phyloP scores from a whole-genome alignment of 2,888 invertebrate species.

The Zonitis immaculata region DNA sequence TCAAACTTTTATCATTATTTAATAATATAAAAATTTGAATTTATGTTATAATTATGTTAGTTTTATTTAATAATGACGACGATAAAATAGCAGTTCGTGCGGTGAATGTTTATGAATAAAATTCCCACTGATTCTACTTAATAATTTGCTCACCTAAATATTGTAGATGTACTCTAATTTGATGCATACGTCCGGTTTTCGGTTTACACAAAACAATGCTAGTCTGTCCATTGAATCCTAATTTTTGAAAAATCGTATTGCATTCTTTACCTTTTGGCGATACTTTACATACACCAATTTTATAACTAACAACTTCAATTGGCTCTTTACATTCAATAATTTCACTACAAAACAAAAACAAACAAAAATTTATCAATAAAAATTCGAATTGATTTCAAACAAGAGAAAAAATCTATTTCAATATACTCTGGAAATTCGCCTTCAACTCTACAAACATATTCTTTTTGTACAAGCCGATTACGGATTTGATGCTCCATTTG shows the following conservation, averaged over 20 bases:
- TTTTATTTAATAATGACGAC: too few relatives aligned
- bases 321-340: slow-evolving; percentile 83
- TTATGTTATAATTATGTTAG: too few relatives aligned
- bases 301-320: slow-evolving; percentile 90
- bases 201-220: slow-evolving; percentile 94
- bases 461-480: slow-evolving; percentile 87
- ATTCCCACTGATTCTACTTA: background rate
- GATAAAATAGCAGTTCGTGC: background rate
- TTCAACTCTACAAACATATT: slow-evolving; percentile 92
- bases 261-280: slow-evolving; percentile 91
- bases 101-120: background rate
- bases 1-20: too few relatives aligned
- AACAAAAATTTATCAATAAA: too few relatives aligned
- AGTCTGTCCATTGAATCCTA: slow-evolving; percentile 83
- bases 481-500: slow-evolving; percentile 95
- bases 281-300: slow-evolving; percentile 94
- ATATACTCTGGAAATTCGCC: slow-evolving; percentile 91
- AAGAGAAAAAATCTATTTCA: too few relatives aligned
- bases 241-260: slow-evolving; percentile 82
- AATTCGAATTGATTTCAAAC: too few relatives aligned
- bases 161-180: slow-evolving; percentile 97
- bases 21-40: too few relatives aligned
- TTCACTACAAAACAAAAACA: slow-evolving; percentile 62
- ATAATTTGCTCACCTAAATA: slow-evolving; percentile 69
- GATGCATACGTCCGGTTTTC: slow-evolving; percentile 96